Evolutionary conservation across 2,113 vertebrate genomes (phyloP).

Genomic region (Ornithorhynchus anatinus): DNA sequence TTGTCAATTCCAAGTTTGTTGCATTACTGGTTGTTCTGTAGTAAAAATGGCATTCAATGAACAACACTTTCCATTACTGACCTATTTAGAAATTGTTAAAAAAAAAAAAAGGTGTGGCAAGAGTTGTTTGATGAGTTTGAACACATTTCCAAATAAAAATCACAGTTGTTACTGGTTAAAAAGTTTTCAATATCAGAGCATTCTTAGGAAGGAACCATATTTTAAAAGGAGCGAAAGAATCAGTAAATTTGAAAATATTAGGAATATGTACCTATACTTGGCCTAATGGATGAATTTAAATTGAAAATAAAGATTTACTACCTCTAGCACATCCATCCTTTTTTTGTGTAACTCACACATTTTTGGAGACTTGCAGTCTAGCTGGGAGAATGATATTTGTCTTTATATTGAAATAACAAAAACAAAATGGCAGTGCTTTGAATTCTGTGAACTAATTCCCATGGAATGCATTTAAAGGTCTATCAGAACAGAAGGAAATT

Average conservation of each 20-base stretch:
- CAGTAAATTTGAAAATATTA: conserved; percentile 13
- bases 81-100: conserved; percentile 46
- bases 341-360: no score
- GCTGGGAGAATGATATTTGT: no score
- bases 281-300: no score
- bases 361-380: no score
- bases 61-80: conserved; percentile 50
- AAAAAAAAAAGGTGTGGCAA: conserved; percentile 33
- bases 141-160: conserved; percentile 44
- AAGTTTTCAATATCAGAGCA: conserved; percentile 19
- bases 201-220: conserved; percentile 14
- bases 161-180: conserved; percentile 30
- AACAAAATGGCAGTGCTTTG: no score
- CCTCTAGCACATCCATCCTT: no score
- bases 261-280: no score
- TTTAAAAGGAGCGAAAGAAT: conserved; percentile 40
- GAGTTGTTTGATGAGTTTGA: conserved; percentile 20
- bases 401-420: no score
- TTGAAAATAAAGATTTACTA: no score
- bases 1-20: conserved; percentile 11
- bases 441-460: no score
- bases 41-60: conserved; percentile 34
- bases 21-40: conserved; percentile 24
- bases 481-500: no score
- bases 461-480: no score